Conservation (phyloP, 2,888 invertebrate genomes). For the Parochlus steinenii region DNA sequence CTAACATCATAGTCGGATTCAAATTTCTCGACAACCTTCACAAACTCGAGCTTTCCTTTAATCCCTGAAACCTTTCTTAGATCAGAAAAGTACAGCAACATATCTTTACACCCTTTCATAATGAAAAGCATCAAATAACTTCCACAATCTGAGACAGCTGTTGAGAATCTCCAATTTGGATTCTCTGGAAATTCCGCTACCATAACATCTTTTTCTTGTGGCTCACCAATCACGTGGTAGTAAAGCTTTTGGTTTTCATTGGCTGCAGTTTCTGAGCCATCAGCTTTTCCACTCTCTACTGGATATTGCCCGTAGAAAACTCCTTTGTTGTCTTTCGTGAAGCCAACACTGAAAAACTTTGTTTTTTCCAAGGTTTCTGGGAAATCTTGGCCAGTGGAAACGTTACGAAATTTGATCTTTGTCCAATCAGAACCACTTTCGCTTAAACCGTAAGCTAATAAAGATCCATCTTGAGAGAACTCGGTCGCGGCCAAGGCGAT, state of each 20-base stretch:
- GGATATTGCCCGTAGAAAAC: slow-evolving; percentile 89
- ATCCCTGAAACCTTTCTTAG: slow-evolving; percentile 48
- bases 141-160: slow-evolving; percentile 81
- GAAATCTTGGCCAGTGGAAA: slow-evolving; percentile 60
- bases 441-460: slow-evolving; percentile 82
- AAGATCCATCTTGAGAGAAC: slow-evolving; percentile 80
- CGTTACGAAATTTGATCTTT: slow-evolving; percentile 68
- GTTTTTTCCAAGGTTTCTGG: slow-evolving; percentile 80
- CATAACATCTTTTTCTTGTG: slow-evolving; percentile 71
- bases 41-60: slow-evolving; percentile 45
- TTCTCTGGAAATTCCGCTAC: slow-evolving; percentile 82
- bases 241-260: slow-evolving; percentile 85
- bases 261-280: slow-evolving; percentile 80
- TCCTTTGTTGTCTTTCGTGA: slow-evolving; percentile 91
- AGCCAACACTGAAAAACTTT: slow-evolving; percentile 80
- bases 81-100: slow-evolving; percentile 73
- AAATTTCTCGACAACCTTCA: slow-evolving; percentile 70
- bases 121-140: slow-evolving; percentile 70
- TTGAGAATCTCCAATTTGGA: slow-evolving; percentile 84
- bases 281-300: slow-evolving; percentile 63
- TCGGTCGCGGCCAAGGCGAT: slow-evolving; percentile 55
- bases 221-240: slow-evolving; percentile 77
- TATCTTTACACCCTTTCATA: slow-evolving; percentile 80
- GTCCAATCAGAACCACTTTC: slow-evolving; percentile 94
- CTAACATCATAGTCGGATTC: slow-evolving; percentile 85